A percentile compares a stretch with the other conserved stretches of the same genome.
These are phyloP conservation scores for Pandion haliaetus DNA, from an alignment of 2,113 vertebrate species.

Conservation along the genomic window DNA sequence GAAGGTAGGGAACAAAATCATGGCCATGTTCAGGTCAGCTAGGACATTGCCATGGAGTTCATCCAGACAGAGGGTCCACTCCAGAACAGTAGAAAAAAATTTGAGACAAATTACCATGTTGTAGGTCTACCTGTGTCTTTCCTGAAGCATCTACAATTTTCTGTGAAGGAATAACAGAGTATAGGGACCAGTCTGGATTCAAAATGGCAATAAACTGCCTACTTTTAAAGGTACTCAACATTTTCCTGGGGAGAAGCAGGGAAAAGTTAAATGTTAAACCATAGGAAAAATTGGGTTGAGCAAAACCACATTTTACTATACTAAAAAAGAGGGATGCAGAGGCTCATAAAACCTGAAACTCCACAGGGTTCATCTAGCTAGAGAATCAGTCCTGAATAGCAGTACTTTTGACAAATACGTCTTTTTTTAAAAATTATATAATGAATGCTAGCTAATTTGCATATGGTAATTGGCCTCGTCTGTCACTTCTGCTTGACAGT, in stretches of 20 bases:
- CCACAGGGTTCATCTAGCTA: background rate
- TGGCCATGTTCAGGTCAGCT: fast-evolving
- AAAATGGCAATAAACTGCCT: background rate
- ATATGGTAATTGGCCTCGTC: slow-evolving; percentile 48
- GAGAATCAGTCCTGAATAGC: background rate
- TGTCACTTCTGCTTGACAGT: slow-evolving; percentile 22
- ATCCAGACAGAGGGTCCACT: background rate
- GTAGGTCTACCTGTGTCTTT: background rate
- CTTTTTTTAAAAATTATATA: background rate
- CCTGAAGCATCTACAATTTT: background rate
- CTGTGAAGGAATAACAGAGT: background rate
- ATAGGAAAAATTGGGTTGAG: background rate
- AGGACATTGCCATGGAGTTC: background rate
- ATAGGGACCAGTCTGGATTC: background rate
- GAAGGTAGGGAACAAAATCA: background rate
- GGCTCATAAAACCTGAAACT: background rate
- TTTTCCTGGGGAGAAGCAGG: background rate
- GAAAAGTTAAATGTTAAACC: background rate
- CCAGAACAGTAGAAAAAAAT: background rate
- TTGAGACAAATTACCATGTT: background rate
- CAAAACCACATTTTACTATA: background rate
- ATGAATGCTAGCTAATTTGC: background rate
- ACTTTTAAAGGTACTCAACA: background rate
- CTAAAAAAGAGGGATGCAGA: background rate
- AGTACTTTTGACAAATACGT: background rate